These are phyloP conservation scores for Oxyteleia sp. DNA, from an alignment of 2,888 invertebrate species.

Conservation along the genomic window DNA sequence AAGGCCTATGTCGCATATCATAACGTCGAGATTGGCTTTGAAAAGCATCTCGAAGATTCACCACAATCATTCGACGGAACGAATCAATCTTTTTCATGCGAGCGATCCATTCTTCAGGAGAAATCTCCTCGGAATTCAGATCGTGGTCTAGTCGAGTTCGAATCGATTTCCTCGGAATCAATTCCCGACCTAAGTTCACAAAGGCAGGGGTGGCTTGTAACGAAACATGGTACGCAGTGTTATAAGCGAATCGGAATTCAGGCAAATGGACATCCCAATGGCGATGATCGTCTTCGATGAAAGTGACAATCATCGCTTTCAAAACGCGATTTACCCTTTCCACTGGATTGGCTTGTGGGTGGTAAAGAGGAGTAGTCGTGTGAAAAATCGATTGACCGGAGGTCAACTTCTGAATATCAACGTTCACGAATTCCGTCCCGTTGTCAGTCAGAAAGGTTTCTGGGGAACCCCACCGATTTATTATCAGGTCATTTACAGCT, in stretches of 20 bases:
- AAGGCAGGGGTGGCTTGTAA: slow-evolving; percentile 5
- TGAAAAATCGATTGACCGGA: not conserved
- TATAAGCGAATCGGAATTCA: slow-evolving; percentile 21
- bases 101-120: not conserved
- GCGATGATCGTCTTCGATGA: not conserved
- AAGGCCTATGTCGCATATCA: not conserved
- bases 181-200: slow-evolving; percentile 16
- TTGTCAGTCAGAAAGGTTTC: slow-evolving; percentile 72
- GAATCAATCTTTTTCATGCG: not conserved
- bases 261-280: slow-evolving; percentile 3
- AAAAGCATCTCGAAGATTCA: not conserved
- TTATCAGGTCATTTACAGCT: slow-evolving; percentile 11
- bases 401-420: not conserved
- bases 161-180: not conserved
- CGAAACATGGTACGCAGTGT: slow-evolving; percentile 7
- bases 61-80: not conserved
- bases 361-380: slow-evolving; percentile 6
- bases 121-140: no score
- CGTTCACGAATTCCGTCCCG: slow-evolving; percentile 70
- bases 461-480: slow-evolving; percentile 72
- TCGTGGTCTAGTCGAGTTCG: no score
- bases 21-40: not conserved
- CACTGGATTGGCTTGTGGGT: slow-evolving; percentile 5
- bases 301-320: slow-evolving; percentile 12
- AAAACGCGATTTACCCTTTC: slow-evolving; percentile 9